phyloP scores from a whole-genome alignment of 2,888 invertebrate genomes.

The Adineta ricciae region DNA sequence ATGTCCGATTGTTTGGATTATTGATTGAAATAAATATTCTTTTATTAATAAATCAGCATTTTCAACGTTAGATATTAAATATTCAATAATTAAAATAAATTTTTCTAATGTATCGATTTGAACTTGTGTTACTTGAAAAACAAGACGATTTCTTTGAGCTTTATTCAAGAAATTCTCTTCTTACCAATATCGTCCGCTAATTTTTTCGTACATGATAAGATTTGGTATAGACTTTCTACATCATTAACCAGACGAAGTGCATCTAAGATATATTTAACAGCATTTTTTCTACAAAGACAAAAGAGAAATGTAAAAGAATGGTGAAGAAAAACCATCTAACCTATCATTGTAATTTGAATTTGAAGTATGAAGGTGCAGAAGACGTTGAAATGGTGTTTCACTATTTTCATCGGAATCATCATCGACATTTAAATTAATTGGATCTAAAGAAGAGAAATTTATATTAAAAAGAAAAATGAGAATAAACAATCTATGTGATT shows the following conservation, averaged over 20 bases:
- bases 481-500: neutral
- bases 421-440: neutral
- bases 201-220: conserved; percentile 1
- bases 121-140: neutral
- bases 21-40: conserved; percentile 19
- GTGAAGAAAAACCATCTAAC: too few relatives aligned
- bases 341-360: neutral
- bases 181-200: conserved; percentile 14
- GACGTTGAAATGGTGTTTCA: conserved; percentile 17
- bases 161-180: neutral
- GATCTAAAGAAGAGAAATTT: neutral
- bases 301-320: neutral
- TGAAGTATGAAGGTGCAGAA: neutral
- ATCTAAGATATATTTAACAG: conserved; percentile 4
- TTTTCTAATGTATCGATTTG: neutral
- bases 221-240: neutral
- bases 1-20: conserved; percentile 8
- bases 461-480: neutral
- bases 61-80: neutral
- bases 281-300: conserved; percentile 19
- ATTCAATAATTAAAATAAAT: conserved; percentile 8
- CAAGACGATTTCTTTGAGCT: neutral
- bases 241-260: neutral
- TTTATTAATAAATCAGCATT: neutral
- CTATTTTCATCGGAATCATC: neutral